phyloP scores from a whole-genome alignment of 2,888 invertebrate genomes.

The Andrena fulva region DNA sequence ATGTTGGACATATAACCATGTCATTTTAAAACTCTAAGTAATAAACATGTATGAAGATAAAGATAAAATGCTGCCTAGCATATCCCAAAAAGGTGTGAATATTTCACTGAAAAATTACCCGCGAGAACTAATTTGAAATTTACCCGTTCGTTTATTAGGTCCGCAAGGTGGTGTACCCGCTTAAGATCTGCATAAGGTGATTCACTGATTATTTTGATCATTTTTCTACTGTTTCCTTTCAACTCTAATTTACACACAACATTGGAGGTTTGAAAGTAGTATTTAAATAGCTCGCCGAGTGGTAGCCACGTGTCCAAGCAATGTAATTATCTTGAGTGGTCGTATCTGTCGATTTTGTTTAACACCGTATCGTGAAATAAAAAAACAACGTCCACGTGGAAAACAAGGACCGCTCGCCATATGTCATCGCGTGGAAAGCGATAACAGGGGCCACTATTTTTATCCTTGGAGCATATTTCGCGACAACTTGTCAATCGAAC shows the following conservation, averaged over 20 bases:
- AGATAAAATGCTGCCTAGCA: no score
- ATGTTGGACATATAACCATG: no score
- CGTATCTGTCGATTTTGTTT: not conserved
- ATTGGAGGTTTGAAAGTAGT: not conserved
- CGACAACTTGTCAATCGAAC: slow-evolving; percentile 54
- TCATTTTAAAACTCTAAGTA: no score
- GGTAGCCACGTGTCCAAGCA: not conserved
- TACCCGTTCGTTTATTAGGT: no score
- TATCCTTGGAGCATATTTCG: slow-evolving; percentile 1
- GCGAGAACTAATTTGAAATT: no score
- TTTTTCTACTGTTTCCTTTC: not conserved
- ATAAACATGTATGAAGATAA: no score
- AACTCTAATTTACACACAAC: not conserved
- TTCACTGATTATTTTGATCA: not conserved
- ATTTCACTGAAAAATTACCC: no score
- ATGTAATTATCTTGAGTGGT: not conserved
- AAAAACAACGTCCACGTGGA: slow-evolving; percentile 6
- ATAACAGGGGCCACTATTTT: slow-evolving; percentile 31
- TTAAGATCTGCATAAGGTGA: no score
- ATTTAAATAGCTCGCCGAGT: not conserved
- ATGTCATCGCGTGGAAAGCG: slow-evolving; percentile 37
- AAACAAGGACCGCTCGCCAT: slow-evolving; percentile 35
- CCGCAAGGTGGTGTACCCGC: no score
- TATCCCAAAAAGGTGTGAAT: no score
- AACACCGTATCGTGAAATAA: not conserved